phyloP scores from a whole-genome alignment of 2,797 vertebrate genomes.

The Sitta carolinensis region DNA sequence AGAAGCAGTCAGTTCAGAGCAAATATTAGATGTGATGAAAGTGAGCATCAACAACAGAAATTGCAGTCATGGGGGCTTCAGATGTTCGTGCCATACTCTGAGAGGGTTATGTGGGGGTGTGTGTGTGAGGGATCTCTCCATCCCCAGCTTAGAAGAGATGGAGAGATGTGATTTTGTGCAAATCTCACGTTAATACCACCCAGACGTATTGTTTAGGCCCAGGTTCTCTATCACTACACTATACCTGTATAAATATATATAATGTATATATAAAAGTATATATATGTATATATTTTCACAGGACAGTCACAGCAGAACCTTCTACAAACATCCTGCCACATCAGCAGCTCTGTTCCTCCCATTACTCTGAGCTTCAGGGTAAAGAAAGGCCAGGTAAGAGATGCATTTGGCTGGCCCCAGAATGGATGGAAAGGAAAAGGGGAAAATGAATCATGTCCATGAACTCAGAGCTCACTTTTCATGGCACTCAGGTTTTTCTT shows the following conservation, averaged over 20 bases:
- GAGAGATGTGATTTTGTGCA: neutral
- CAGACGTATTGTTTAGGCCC: neutral
- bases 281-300: neutral
- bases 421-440: constrained; percentile 2
- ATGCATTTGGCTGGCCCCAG: neutral
- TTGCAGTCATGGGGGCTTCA: neutral
- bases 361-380: neutral
- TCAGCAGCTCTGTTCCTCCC: neutral
- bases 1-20: neutral
- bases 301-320: neutral
- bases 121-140: neutral
- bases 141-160: neutral
- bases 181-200: neutral
- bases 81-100: neutral
- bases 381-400: constrained; percentile 13
- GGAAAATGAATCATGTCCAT: constrained; percentile 40
- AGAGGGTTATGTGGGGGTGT: neutral
- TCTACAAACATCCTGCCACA: neutral
- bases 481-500: constrained; percentile 29
- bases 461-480: constrained; percentile 39
- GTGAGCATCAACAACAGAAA: neutral
- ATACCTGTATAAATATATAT: neutral
- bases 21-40: neutral
- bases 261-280: too few relatives aligned
- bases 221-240: neutral